A percentile compares a stretch with the other conserved stretches of the same genome.
Evolutionary conservation across 1,140 invertebrate species (phyloP).

Genomic region (Parapsyche elsis): DNA sequence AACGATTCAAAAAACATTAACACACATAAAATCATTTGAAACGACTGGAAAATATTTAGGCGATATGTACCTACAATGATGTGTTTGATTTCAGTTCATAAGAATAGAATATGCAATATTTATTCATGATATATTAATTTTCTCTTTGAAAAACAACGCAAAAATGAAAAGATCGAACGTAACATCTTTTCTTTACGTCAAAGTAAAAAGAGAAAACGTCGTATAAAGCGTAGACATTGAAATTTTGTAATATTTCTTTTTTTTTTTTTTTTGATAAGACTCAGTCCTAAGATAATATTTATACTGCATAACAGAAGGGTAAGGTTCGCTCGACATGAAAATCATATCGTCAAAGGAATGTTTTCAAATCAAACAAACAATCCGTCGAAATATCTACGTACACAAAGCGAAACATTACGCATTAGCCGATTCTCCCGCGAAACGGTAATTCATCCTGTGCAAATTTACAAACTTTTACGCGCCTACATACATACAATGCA

Average conservation of each 20-base stretch:
- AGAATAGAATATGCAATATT: neutral
- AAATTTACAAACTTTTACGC: too few relatives aligned
- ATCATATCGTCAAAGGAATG: neutral
- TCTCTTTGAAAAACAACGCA: neutral
- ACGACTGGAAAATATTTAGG: too few relatives aligned
- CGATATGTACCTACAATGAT: too few relatives aligned
- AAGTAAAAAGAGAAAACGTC: neutral
- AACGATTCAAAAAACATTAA: too few relatives aligned
- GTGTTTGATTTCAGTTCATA: too few relatives aligned
- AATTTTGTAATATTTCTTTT: neutral
- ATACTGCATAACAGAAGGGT: neutral
- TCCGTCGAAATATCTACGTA: too few relatives aligned
- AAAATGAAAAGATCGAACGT: neutral
- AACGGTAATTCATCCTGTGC: too few relatives aligned
- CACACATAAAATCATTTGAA: too few relatives aligned
- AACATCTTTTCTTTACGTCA: neutral
- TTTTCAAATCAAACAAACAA: too few relatives aligned
- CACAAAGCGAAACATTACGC: too few relatives aligned
- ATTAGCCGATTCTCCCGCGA: too few relatives aligned
- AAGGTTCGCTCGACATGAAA: neutral
- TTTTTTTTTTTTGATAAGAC: neutral
- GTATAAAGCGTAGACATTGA: neutral
- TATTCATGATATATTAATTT: neutral
- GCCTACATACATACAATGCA: too few relatives aligned
- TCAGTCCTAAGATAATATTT: slow-evolving; percentile 11